Evolutionary conservation across 2,113 vertebrate species (phyloP).

Genomic region (Psittacus erithacus): DNA sequence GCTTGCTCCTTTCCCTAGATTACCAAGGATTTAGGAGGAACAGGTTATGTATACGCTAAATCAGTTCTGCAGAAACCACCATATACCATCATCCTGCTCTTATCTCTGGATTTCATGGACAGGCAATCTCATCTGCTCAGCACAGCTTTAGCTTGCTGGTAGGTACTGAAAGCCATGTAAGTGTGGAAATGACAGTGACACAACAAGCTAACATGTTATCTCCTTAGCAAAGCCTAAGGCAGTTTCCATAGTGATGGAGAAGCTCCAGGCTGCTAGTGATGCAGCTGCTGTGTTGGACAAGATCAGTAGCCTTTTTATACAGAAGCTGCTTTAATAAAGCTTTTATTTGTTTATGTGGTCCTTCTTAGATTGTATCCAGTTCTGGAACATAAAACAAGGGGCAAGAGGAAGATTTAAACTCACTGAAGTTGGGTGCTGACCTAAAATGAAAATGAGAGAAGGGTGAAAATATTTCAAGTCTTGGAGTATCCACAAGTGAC

Average conservation of each 20-base stretch:
- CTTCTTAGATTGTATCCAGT: background rate
- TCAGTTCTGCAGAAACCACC: slow-evolving; percentile 3
- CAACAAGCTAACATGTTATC: background rate
- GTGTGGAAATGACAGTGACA: background rate
- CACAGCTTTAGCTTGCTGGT: background rate
- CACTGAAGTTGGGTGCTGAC: background rate
- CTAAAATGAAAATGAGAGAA: background rate
- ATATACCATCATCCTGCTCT: background rate
- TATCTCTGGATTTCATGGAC: slow-evolving; percentile 21
- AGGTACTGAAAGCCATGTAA: background rate
- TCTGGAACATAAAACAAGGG: background rate
- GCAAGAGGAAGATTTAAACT: background rate
- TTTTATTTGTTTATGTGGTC: background rate
- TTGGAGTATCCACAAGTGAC: background rate
- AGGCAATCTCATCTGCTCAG: background rate
- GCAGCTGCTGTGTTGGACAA: slow-evolving; percentile 25
- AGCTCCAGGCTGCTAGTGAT: background rate
- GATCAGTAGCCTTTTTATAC: background rate
- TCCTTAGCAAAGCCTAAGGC: background rate
- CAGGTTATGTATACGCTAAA: background rate
- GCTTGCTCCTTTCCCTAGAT: background rate
- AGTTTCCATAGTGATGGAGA: slow-evolving; percentile 35
- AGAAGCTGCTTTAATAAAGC: background rate
- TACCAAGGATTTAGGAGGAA: background rate
- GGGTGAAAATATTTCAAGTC: background rate